Percentiles rank a stretch among this genome's conserved stretches.
Conservation (phyloP, 2,797 vertebrate genomes). For the Gymnoscopelus microlampas region DNA sequence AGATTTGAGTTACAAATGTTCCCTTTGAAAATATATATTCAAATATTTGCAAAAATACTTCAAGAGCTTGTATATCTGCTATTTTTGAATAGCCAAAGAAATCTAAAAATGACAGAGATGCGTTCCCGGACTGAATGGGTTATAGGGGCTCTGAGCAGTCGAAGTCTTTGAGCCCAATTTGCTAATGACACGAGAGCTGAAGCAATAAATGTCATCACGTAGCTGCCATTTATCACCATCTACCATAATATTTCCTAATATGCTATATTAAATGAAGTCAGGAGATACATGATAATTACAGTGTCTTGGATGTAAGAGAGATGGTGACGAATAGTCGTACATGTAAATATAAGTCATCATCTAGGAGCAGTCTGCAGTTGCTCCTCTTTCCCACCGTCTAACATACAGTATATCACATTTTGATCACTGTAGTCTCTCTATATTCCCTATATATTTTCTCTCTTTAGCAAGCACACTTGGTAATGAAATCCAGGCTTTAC, state of each 20-base stretch:
- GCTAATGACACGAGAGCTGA: conserved; percentile 78
- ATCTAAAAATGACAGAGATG: too few species aligned
- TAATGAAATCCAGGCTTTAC: too few species aligned
- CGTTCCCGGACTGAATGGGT: too few species aligned
- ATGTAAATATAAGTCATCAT: conserved; percentile 38
- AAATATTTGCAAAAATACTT: too few species aligned
- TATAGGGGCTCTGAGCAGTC: conserved; percentile 58
- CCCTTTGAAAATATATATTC: too few species aligned
- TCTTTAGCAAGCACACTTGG: not conserved
- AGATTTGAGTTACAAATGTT: too few species aligned
- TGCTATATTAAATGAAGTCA: conserved; percentile 60
- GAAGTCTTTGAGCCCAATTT: conserved; percentile 78
- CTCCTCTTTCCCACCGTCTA: not conserved
- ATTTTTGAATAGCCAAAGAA: too few species aligned
- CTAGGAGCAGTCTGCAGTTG: not conserved
- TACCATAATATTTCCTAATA: conserved; percentile 68
- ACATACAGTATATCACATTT: not conserved
- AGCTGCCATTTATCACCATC: conserved; percentile 74
- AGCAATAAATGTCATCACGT: conserved; percentile 79
- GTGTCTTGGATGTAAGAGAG: conserved; percentile 31
- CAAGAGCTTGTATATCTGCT: too few species aligned
- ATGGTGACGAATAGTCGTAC: conserved; percentile 30
- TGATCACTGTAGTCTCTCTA: not conserved
- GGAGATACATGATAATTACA: conserved; percentile 54
- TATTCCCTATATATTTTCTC: not conserved